phyloP scores from a whole-genome alignment of 2,888 invertebrate species.

The Nephrotoma appendiculata region DNA sequence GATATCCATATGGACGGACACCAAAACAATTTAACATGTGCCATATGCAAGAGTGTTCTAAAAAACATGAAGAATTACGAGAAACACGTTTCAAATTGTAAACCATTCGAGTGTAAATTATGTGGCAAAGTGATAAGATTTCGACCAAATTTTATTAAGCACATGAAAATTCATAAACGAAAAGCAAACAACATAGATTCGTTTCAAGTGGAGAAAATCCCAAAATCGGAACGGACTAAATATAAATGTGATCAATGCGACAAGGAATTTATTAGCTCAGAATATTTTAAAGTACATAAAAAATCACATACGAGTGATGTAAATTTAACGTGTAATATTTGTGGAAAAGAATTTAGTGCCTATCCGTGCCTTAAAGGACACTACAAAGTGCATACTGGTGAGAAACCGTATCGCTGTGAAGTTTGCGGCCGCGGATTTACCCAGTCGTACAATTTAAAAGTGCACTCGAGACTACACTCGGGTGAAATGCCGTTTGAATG shows the following conservation, averaged over 20 bases:
- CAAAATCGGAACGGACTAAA: slow-evolving; percentile 30
- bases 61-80: slow-evolving; percentile 32
- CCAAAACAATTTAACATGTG: slow-evolving; percentile 32
- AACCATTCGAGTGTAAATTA: slow-evolving; percentile 32
- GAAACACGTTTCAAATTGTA: slow-evolving; percentile 31
- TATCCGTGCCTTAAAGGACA: slow-evolving; percentile 30
- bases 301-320: slow-evolving; percentile 41
- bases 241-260: slow-evolving; percentile 40
- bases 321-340: slow-evolving; percentile 38
- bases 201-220: background rate
- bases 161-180: slow-evolving; percentile 32
- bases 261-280: slow-evolving; percentile 39
- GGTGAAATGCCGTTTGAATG: slow-evolving; percentile 32
- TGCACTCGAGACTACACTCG: slow-evolving; percentile 30
- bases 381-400: slow-evolving; percentile 30
- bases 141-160: slow-evolving; percentile 32
- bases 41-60: slow-evolving; percentile 31
- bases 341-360: slow-evolving; percentile 36
- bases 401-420: slow-evolving; percentile 29
- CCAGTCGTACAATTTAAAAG: slow-evolving; percentile 31
- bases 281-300: slow-evolving; percentile 41
- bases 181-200: slow-evolving; percentile 18
- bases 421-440: slow-evolving; percentile 32
- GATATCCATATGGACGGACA: slow-evolving; percentile 31
- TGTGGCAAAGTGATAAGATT: slow-evolving; percentile 32